A percentile compares a stretch with the other conserved stretches of the same genome.
Conservation (phyloP, 2,888 invertebrate genomes). For the Dryadula phaetusa region DNA sequence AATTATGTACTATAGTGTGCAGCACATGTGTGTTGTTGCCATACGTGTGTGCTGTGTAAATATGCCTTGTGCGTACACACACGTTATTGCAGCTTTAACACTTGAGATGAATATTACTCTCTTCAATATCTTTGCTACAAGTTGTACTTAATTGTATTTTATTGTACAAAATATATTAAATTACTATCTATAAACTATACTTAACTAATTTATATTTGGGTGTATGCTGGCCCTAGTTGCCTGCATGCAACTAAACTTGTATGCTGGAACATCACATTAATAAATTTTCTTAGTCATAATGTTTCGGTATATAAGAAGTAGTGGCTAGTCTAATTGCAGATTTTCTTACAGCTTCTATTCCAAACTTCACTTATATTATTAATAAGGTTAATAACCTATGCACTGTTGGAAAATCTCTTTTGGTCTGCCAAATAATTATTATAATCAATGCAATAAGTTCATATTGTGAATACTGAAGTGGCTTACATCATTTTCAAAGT, state of each 20-base stretch:
- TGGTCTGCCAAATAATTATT: constrained; percentile 82
- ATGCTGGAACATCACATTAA: constrained; percentile 82
- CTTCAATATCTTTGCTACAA: constrained; percentile 87
- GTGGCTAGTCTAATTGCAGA: constrained; percentile 84
- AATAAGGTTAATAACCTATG: constrained; percentile 79
- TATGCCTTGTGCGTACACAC: constrained; percentile 84
- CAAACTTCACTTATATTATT: constrained; percentile 81
- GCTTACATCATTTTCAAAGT: constrained; percentile 83
- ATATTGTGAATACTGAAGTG: constrained; percentile 84
- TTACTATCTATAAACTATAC: constrained; percentile 83
- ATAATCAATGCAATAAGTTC: constrained; percentile 80
- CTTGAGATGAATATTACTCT: constrained; percentile 84
- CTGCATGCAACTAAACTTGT: constrained; percentile 83
- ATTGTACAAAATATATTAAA: constrained; percentile 89
- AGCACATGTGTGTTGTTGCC: constrained; percentile 80
- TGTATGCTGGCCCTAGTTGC: constrained; percentile 81
- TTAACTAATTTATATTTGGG: constrained; percentile 80
- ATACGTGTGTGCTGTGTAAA: constrained; percentile 83
- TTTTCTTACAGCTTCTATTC: constrained; percentile 85
- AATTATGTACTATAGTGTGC: constrained; percentile 83
- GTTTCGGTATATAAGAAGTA: constrained; percentile 83
- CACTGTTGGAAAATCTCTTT: constrained; percentile 85
- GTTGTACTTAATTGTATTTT: constrained; percentile 88
- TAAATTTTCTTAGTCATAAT: constrained; percentile 80
- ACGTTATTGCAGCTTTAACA: constrained; percentile 83